Percentiles rank a stretch among this genome's conserved stretches.
Evolutionary conservation across 2,888 invertebrate genomes (phyloP).

Genomic region (Rhopalosiphum nymphaeae): DNA sequence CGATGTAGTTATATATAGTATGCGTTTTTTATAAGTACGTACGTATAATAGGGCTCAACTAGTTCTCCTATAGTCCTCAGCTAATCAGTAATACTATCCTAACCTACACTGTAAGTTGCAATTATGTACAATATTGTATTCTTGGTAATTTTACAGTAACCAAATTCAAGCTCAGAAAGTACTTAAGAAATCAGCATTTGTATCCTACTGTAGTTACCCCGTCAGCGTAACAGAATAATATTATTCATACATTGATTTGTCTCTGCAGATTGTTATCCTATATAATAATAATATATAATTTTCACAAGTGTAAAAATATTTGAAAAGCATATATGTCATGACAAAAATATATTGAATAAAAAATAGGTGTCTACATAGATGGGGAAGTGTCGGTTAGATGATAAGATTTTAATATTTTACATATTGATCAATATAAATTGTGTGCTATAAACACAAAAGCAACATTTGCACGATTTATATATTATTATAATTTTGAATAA

Average conservation of each 20-base stretch:
- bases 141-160: neutral
- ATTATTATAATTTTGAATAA: neutral
- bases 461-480: neutral
- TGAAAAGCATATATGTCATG: neutral
- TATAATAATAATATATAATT: neutral
- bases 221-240: neutral
- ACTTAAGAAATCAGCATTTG: neutral
- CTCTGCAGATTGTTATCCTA: neutral
- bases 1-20: neutral
- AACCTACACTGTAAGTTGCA: no score
- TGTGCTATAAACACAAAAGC: neutral
- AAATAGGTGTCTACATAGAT: neutral
- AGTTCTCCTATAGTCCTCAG: no score
- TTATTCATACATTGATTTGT: neutral
- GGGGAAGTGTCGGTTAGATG: neutral
- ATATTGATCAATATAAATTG: neutral
- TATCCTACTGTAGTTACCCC: neutral
- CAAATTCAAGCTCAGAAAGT: neutral
- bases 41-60: no score
- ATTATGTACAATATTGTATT: no score
- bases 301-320: neutral
- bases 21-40: neutral
- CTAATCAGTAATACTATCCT: no score
- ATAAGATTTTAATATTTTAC: neutral
- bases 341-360: neutral